phyloP scores from a whole-genome alignment of 2,888 invertebrate genomes.

The Drosophila prolongata region DNA sequence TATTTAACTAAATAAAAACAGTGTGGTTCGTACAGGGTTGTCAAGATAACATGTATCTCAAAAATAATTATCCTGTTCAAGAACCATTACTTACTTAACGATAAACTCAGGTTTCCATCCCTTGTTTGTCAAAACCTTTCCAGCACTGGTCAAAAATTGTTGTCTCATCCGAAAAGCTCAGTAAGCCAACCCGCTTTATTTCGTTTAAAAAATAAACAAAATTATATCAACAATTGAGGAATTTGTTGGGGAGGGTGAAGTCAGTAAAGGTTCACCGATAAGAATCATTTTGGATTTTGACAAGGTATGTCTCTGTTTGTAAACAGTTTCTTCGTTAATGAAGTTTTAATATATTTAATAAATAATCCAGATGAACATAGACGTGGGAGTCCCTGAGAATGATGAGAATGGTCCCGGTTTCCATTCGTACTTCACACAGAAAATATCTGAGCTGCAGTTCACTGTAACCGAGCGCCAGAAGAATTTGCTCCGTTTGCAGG shows the following conservation, averaged over 20 bases:
- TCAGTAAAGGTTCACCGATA: neutral
- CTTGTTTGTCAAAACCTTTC: neutral
- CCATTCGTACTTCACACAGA: conserved; percentile 97
- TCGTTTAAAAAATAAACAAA: conserved; percentile 21
- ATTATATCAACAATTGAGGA: conserved; percentile 3
- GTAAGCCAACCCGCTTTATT: conserved; percentile 19
- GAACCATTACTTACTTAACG: neutral
- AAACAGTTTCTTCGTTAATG: no score
- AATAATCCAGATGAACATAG: conserved; percentile 17
- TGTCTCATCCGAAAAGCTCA: conserved; percentile 22
- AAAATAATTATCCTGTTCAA: neutral
- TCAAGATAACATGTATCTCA: neutral
- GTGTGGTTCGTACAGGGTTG: no score
- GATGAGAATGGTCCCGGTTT: conserved; percentile 86
- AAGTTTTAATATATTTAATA: neutral
- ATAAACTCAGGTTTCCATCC: conserved; percentile 1
- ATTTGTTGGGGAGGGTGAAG: neutral
- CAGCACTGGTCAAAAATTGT: conserved; percentile 15
- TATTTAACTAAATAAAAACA: no score
- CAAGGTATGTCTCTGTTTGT: neutral
- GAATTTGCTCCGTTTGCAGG: conserved; percentile 97
- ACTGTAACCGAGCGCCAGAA: conserved; percentile 98
- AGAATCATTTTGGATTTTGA: neutral
- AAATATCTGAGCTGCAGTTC: conserved; percentile 98
- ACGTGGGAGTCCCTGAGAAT: neutral